These are phyloP conservation scores for Oopsacas minuta DNA, from an alignment of 37 sponge, comb jelly and placozoan genomes.

Conservation along the genomic window DNA sequence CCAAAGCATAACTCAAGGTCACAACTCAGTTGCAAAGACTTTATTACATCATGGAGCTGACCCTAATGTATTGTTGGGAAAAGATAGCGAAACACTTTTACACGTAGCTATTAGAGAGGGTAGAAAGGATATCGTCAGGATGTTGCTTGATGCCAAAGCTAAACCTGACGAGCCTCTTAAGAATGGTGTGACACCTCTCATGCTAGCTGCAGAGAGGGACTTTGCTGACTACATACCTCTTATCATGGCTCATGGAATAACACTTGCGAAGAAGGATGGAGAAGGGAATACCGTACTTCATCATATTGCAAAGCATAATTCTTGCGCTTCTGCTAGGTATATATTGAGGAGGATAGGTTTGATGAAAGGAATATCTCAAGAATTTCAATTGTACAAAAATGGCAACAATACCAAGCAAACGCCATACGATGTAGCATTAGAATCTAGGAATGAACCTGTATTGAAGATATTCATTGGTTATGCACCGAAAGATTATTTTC, in stretches of 20 bases:
- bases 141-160: not conserved
- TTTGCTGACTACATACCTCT: not conserved
- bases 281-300: not conserved
- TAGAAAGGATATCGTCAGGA: not conserved
- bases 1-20: not conserved
- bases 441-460: not conserved
- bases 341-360: not conserved
- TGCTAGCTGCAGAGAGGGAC: not conserved
- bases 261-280: conserved; percentile 1
- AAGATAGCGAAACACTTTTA: not conserved
- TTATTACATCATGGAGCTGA: not conserved
- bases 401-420: not conserved
- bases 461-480: not conserved
- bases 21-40: not conserved
- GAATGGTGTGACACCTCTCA: not conserved
- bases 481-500: not conserved
- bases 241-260: not conserved
- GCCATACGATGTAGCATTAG: not conserved
- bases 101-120: not conserved
- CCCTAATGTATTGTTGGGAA: not conserved
- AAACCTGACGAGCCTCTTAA: not conserved
- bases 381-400: not conserved
- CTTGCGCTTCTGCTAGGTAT: not conserved
- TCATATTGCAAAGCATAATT: not conserved
- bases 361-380: not conserved